Conservation (phyloP, 2,888 invertebrate genomes). For the Brachyptera putata region DNA sequence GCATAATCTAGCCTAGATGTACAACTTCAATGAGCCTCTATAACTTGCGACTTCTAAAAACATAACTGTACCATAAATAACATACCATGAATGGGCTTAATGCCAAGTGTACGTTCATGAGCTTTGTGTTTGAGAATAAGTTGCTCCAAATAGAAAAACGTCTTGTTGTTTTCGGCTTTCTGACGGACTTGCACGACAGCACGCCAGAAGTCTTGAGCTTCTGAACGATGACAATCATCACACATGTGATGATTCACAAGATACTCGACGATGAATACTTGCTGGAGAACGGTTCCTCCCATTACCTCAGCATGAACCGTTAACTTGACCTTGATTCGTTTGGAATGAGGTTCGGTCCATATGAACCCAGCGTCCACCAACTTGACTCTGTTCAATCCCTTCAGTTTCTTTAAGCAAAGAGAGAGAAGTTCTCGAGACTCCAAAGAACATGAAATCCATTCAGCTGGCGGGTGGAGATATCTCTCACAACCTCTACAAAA, state of each 20-base stretch:
- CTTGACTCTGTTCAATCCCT: slow-evolving; percentile 82
- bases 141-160: slow-evolving; percentile 96
- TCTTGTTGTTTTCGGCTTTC: slow-evolving; percentile 89
- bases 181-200: slow-evolving; percentile 85
- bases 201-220: slow-evolving; percentile 97
- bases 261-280: slow-evolving; percentile 94
- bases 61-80: no score
- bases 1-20: no score
- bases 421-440: slow-evolving; percentile 88
- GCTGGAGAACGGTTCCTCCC: slow-evolving; percentile 86
- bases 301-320: slow-evolving; percentile 94
- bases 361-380: slow-evolving; percentile 94
- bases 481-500: slow-evolving; percentile 91
- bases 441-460: slow-evolving; percentile 80
- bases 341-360: slow-evolving; percentile 99
- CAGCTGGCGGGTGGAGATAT: slow-evolving; percentile 87
- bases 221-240: slow-evolving; percentile 91
- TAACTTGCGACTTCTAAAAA: no score
- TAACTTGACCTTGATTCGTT: slow-evolving; percentile 88
- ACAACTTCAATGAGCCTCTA: no score
- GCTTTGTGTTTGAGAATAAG: slow-evolving; percentile 92
- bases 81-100: slow-evolving; percentile 75
- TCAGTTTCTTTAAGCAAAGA: slow-evolving; percentile 88
- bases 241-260: slow-evolving; percentile 92
- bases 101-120: slow-evolving; percentile 83